phyloP scores from a whole-genome alignment of 2,113 vertebrate genomes.

The Chlorodrepanis virens region DNA sequence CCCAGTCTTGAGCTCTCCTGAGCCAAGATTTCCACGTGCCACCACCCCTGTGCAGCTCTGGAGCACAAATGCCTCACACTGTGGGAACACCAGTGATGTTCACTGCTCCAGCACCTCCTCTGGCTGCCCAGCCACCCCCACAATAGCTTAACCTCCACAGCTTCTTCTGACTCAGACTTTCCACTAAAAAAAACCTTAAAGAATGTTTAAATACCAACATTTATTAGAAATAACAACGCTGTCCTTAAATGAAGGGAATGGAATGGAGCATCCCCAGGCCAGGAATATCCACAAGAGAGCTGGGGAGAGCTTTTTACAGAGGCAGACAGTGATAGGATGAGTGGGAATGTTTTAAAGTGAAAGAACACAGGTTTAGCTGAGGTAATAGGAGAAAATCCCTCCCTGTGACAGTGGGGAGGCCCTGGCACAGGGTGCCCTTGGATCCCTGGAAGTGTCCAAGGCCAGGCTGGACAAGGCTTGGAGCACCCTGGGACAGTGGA shows the following conservation, averaged over 20 bases:
- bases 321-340: background rate
- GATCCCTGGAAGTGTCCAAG: background rate
- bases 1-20: background rate
- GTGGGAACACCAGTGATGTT: background rate
- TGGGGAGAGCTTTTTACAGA: background rate
- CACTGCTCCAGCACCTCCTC: background rate
- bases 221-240: background rate
- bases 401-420: background rate
- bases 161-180: background rate
- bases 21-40: background rate
- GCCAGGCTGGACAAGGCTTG: rapidly evolving
- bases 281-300: background rate
- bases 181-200: background rate
- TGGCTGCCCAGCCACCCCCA: background rate
- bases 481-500: rapidly evolving
- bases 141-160: rapidly evolving
- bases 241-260: background rate
- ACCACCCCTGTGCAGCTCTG: background rate
- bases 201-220: background rate
- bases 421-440: background rate
- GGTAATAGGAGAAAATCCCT: background rate
- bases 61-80: background rate
- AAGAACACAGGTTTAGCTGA: background rate
- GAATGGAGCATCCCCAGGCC: background rate
- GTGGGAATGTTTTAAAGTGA: background rate